Base-by-base conservation (phyloP, 2,888 invertebrate genomes). In the Rotaria sp. region DNA sequence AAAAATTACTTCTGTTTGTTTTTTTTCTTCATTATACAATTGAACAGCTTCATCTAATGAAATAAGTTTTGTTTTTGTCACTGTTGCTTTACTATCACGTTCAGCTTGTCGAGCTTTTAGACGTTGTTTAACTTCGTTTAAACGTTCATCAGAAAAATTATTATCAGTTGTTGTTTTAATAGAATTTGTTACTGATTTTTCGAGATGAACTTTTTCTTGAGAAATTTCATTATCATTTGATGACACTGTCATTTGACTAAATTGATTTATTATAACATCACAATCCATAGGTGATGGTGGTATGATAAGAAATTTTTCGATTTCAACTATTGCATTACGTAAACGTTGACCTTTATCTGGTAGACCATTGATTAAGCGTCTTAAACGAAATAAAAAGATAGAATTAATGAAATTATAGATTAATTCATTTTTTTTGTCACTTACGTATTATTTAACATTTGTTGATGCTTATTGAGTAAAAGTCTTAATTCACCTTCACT, bases 371-470 rank as follows among this genome's bases (percentile, higher is more conserved):
- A 67, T 18, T 67, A 67, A 67, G 3, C 67, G 67, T 35, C 67
- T 67, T 11, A 35, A 30, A 35, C 21, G 5, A 30, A 67, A 26
- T 2, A 30, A 11, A n/a, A 59, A 3, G 30, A 5, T 2, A 30
- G 30, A 59, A 30, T n/a, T 7, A 13, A 30, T 30, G 7, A 15
- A 59, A 7, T 13, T 10, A 30, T 30, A 5, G 0, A 5, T 5
- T 11, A 52, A 24, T 5, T 1, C 24, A 11, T 26, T 55, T 59
- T 13, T 21, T 35, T 67, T n/a, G n/a, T 67, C 15, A 2, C 67
- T 67, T 67, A 67, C 67, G 67, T 38, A 35, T 67, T 67, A 67
- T 35, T 67, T 67, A 67, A 67, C 67, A 67, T 67, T 21, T 67
- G 67, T 38, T 67, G 35, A 35, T 67, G 67, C 18, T 67, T 67